Percentiles rank a stretch among this genome's conserved stretches.
These are phyloP conservation scores for Candidula unifasciata DNA, from an alignment of 2,888 invertebrate species.

Conservation along the genomic window DNA sequence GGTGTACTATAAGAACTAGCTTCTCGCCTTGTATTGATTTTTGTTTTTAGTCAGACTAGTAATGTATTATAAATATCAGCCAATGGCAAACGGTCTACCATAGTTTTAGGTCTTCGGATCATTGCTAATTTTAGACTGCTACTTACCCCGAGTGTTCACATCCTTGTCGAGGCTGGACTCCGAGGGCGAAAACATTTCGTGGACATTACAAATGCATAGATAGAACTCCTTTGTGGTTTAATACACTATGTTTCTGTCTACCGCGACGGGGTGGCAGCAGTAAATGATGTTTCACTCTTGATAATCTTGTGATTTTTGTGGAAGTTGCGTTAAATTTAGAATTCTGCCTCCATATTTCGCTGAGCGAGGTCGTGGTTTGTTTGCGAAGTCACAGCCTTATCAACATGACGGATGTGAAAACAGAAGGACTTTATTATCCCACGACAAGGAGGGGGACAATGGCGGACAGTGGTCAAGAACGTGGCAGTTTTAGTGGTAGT, in stretches of 20 bases:
- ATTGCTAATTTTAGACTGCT: conserved; percentile 40
- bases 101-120: not conserved
- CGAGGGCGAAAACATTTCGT: not conserved
- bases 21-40: not conserved
- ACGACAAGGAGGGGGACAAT: not conserved
- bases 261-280: not conserved
- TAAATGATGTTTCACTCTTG: not conserved
- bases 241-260: not conserved
- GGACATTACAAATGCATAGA: not conserved
- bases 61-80: not conserved
- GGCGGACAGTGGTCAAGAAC: conserved; percentile 18
- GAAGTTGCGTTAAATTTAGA: not conserved
- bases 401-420: conserved; percentile 26
- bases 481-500: not conserved
- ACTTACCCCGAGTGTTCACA: not conserved
- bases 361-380: not conserved
- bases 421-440: not conserved
- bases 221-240: not conserved
- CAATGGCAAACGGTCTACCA: not conserved
- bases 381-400: not conserved
- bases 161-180: not conserved
- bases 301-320: not conserved
- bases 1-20: no score
- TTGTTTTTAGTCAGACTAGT: not conserved
- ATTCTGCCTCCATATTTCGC: not conserved